These are phyloP conservation scores for Rhynchonycteris naso DNA, from an alignment of 2,797 vertebrate genomes.

Conservation along the genomic window DNA sequence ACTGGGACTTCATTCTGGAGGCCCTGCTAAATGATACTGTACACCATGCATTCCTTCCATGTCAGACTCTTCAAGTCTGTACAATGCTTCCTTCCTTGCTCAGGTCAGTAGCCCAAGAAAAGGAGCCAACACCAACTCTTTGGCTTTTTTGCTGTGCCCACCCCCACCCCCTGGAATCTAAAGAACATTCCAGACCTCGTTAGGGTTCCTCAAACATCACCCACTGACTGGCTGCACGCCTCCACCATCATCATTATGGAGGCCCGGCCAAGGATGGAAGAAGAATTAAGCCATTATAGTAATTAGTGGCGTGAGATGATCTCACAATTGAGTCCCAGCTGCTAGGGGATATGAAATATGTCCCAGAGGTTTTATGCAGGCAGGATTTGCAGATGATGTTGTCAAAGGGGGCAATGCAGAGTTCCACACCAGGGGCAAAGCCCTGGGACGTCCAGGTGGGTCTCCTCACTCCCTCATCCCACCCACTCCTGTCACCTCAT, in stretches of 20 bases:
- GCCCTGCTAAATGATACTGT: rapidly evolving
- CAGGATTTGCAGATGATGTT: background rate
- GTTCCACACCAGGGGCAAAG: background rate
- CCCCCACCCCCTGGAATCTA: background rate
- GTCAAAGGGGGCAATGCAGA: background rate
- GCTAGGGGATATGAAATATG: background rate
- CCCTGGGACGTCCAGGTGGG: background rate
- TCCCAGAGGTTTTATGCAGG: background rate
- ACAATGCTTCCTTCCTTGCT: background rate
- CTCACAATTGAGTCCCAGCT: background rate
- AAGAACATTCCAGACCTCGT: background rate
- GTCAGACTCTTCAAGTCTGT: background rate
- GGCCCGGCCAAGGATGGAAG: background rate
- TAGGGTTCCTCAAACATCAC: rapidly evolving
- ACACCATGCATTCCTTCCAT: rapidly evolving
- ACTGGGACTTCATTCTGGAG: background rate
- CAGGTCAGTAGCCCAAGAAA: background rate
- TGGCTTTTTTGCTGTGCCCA: background rate
- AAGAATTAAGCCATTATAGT: background rate
- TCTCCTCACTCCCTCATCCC: background rate
- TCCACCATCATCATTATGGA: background rate
- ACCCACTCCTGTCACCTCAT: background rate
- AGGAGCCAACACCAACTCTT: background rate
- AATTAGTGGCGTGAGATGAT: background rate
- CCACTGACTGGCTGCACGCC: background rate